Conservation (phyloP, 2,888 invertebrate species). For the Cerceris rybyensis region DNA sequence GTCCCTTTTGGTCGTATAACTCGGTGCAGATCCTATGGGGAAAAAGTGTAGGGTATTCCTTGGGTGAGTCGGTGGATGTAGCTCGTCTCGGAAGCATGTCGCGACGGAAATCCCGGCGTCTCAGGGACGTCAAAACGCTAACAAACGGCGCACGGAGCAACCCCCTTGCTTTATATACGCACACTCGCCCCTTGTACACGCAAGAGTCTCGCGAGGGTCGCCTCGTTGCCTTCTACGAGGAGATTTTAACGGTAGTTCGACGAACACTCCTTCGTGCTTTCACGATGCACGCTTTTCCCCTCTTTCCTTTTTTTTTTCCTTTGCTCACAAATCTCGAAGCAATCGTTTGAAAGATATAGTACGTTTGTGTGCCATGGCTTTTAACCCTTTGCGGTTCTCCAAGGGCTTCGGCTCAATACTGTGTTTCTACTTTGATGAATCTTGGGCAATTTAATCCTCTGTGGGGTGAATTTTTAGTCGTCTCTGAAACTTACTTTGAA, state of each 20-base stretch:
- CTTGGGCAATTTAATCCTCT: too few relatives aligned
- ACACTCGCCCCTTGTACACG: constrained; percentile 25
- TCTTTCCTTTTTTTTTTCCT: not conserved
- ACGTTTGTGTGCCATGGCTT: not conserved
- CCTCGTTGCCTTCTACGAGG: constrained; percentile 27
- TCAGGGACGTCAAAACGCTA: constrained; percentile 71
- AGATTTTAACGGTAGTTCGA: constrained; percentile 48
- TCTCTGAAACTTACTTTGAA: too few relatives aligned
- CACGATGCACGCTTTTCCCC: constrained; percentile 9
- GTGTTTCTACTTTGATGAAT: too few relatives aligned
- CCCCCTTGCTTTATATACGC: constrained; percentile 13
- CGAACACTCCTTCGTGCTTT: constrained; percentile 27
- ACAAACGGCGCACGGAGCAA: constrained; percentile 67
- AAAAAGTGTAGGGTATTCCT: constrained; percentile 6
- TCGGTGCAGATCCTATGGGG: not conserved
- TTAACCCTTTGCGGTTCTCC: too few relatives aligned
- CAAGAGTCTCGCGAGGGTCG: constrained; percentile 26
- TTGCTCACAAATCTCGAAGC: not conserved
- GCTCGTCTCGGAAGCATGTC: constrained; percentile 72
- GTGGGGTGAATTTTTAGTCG: too few relatives aligned
- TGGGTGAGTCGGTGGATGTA: constrained; percentile 18
- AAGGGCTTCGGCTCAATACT: too few relatives aligned
- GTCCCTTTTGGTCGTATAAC: not conserved
- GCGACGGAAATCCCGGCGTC: constrained; percentile 74
- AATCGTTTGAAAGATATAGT: not conserved